Percentiles rank a stretch among this genome's conserved stretches.
These are phyloP conservation scores for Bostrychus sinensis DNA, from an alignment of 2,113 vertebrate species.

Conservation along the genomic window DNA sequence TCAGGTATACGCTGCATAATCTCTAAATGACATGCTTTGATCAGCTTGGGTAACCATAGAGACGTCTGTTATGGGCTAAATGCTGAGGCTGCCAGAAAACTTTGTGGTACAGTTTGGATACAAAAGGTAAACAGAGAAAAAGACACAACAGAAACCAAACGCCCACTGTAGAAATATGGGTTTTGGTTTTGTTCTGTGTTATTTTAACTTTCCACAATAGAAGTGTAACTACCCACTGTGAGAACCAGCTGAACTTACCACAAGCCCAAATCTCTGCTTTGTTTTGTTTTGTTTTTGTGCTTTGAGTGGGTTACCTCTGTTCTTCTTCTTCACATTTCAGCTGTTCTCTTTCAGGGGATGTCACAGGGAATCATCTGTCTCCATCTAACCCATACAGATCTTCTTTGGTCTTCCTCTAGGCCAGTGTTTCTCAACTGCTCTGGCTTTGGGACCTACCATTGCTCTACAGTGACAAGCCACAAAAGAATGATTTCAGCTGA, in stretches of 20 bases:
- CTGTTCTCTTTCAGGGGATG: too few species aligned
- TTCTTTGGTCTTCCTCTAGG: too few species aligned
- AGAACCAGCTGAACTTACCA: not conserved
- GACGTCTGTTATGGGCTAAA: constrained; percentile 23
- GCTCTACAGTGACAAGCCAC: too few species aligned
- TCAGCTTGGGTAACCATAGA: constrained; percentile 6
- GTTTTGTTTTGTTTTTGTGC: not conserved
- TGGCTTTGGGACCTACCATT: too few species aligned
- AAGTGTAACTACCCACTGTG: constrained; percentile 10
- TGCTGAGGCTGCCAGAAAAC: not conserved
- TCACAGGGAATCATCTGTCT: too few species aligned
- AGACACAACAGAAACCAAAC: constrained; percentile 10
- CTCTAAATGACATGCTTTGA: constrained; percentile 13
- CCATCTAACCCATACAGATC: too few species aligned
- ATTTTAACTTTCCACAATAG: constrained; percentile 7
- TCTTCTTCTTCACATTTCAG: not conserved
- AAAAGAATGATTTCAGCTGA: too few species aligned
- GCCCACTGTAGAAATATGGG: not conserved
- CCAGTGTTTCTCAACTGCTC: too few species aligned
- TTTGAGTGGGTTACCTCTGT: not conserved
- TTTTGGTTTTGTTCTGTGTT: constrained; percentile 16
- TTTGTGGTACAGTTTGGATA: constrained; percentile 6
- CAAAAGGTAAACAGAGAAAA: constrained; percentile 17
- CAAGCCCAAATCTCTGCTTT: not conserved
- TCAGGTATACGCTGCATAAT: constrained; percentile 4